Evolutionary conservation across 2,888 invertebrate genomes (phyloP), one percentile per base, ranked within the genome.

Genomic region (Ectemnius cavifrons): DNA sequence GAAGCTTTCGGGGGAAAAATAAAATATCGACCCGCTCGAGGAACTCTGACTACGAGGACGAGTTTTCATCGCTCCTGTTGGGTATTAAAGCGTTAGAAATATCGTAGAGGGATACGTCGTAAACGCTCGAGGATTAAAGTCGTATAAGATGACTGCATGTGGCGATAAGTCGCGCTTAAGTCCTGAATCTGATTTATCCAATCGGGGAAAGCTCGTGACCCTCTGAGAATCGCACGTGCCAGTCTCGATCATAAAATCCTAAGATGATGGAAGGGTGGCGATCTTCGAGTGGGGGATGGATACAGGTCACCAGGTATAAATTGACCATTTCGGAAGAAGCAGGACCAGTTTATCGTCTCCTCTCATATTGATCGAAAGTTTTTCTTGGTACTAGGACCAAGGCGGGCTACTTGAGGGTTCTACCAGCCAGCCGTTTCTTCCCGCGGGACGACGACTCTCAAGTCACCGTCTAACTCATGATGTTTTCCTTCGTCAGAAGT

Each of bases 151-250:
- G 37, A 37, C 37, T 37, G 37, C 11, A 2, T 11, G 37, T 4
- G 37, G 11, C 37, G 37, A 37, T 37, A 37, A 37, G 37, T 37
- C 37, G 37, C 5, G 37, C 37, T 37, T 37, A 37, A 37, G 11
- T 37, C 37, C 2, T 71, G 73, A 77, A 37, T 80, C 69, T 67
- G 73, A 57, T 59, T 78, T 66, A 78, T 73, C 67, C 23, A 64
- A 23, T 45, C 18, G 5, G 0, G n/a, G 56, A 49, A 67, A 59
- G 70, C 67, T 64, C 45, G 58, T 77, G 67, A 65, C 11, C 49
- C 49, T 64, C 23, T 28, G 58, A 13, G 67, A 67, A 62, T 62
- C 37, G 58, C 66, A 64, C 58, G 70, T 62, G 58, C 64, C 61
- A 64, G 60, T 57, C 23, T 49, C n/a, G 8, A 37, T 8, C 37